These are phyloP conservation scores for Chironomus striatipennis DNA, from an alignment of 1,140 invertebrate genomes.

Conservation along the genomic window DNA sequence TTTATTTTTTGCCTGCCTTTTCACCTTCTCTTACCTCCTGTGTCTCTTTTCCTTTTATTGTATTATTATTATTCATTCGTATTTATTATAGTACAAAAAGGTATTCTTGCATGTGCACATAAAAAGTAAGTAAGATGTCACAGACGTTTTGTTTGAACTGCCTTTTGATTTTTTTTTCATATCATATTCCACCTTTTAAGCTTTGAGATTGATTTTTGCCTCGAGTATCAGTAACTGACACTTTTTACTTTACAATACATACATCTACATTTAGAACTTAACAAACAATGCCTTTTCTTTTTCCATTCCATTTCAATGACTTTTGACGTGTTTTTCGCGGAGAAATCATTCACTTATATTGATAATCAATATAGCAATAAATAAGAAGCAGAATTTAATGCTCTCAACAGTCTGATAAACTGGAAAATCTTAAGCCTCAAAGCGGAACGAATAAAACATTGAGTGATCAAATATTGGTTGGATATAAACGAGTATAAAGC, in stretches of 20 bases:
- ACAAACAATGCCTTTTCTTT: not conserved
- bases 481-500: no score
- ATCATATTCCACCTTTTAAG: not conserved
- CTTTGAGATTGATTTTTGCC: not conserved
- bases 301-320: not conserved
- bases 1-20: not conserved
- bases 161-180: not conserved
- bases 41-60: not conserved
- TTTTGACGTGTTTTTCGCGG: not conserved
- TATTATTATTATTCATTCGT: no score
- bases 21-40: not conserved
- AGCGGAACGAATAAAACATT: no score
- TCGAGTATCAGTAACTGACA: not conserved
- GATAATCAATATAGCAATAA: not conserved
- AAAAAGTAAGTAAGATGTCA: no score
- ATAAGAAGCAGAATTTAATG: no score
- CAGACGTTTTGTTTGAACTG: no score
- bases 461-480: no score
- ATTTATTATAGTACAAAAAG: no score
- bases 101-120: no score
- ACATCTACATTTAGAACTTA: not conserved
- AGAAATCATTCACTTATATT: not conserved
- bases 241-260: not conserved
- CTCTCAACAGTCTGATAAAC: no score
- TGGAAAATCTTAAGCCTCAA: no score